Evolutionary conservation across 2,797 vertebrate species (phyloP).

Genomic region (Spinus pinus): DNA sequence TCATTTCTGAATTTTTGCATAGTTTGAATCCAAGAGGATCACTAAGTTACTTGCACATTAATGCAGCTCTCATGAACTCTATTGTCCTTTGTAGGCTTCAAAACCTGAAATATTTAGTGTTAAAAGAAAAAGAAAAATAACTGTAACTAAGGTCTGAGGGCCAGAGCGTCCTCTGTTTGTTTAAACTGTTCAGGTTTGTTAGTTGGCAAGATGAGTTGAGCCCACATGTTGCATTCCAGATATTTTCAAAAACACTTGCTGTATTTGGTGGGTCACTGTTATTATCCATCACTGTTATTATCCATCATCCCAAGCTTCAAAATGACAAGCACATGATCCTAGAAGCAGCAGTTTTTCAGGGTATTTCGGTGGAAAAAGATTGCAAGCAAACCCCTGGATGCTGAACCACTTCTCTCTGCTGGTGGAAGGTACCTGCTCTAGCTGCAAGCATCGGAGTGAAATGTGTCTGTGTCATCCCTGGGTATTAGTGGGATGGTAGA

Average conservation of each 20-base stretch:
- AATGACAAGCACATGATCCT: not conserved
- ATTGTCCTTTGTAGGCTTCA: not conserved
- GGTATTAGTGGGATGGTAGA: not conserved
- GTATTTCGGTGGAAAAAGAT: not conserved
- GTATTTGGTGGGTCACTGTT: not conserved
- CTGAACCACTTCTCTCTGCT: not conserved
- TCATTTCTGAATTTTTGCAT: not conserved
- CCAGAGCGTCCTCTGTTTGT: not conserved
- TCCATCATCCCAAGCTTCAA: not conserved
- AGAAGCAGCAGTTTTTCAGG: not conserved
- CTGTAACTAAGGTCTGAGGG: not conserved
- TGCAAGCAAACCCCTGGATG: not conserved
- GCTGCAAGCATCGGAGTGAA: not conserved
- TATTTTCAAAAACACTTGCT: not conserved
- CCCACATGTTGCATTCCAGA: not conserved
- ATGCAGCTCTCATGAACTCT: not conserved
- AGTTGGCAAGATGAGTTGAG: not conserved
- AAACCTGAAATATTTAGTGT: not conserved
- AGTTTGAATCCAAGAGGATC: not conserved
- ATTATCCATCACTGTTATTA: not conserved
- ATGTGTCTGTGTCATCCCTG: too few relatives aligned
- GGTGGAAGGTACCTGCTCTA: not conserved
- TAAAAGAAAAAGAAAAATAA: not conserved
- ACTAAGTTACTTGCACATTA: not conserved
- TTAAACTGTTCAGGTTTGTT: not conserved